A percentile compares a stretch with the other conserved stretches of the same genome.
Evolutionary conservation across 2,113 vertebrate species (phyloP).

Genomic region (Eudyptes chrysolophus): DNA sequence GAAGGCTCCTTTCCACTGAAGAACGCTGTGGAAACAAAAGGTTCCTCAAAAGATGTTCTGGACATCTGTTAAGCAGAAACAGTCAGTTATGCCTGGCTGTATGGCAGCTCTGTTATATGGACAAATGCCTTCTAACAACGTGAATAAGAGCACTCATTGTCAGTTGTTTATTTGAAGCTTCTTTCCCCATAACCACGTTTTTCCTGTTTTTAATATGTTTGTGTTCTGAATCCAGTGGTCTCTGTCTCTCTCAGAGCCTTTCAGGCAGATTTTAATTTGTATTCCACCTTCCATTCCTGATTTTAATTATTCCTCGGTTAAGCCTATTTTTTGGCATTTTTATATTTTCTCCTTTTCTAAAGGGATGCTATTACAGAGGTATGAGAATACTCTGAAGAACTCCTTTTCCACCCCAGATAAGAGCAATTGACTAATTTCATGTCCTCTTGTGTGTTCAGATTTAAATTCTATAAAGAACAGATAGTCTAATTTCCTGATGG

Average conservation of each 20-base stretch:
- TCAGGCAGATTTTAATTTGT: not conserved
- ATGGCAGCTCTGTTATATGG: not conserved
- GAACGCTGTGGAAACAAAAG: not conserved
- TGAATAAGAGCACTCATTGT: not conserved
- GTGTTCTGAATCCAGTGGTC: not conserved
- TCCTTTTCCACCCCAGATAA: not conserved
- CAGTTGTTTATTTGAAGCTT: not conserved
- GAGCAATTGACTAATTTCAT: constrained; percentile 50
- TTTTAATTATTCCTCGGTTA: not conserved
- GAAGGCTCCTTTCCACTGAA: not conserved
- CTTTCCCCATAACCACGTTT: not conserved
- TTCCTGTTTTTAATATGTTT: not conserved
- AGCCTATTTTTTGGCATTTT: not conserved
- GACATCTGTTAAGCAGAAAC: not conserved
- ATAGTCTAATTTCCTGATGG: not conserved
- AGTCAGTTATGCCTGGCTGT: not conserved
- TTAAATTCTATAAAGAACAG: constrained; percentile 41
- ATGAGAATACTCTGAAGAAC: not conserved
- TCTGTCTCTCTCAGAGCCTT: not conserved
- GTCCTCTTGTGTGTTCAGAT: constrained; percentile 31
- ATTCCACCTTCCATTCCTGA: not conserved
- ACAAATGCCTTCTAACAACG: not conserved
- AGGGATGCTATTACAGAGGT: not conserved
- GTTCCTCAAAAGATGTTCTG: not conserved
- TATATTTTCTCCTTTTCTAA: not conserved